Evolutionary conservation across 2,888 invertebrate genomes (phyloP), one percentile per base, ranked within the genome.

Genomic region (Flexamia atlantica): DNA sequence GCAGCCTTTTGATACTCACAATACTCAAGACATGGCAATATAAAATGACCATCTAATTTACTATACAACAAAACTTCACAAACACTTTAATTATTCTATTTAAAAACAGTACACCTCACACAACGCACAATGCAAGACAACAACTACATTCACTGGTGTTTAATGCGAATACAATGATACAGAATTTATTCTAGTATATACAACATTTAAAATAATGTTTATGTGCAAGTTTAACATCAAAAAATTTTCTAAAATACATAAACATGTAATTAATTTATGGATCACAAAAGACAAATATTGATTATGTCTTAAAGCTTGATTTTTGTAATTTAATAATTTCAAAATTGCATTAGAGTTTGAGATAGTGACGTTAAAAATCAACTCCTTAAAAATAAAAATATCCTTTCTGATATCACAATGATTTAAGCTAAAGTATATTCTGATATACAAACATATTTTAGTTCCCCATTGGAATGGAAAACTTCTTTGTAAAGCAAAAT

Each of bases 151-250:
- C 17, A 72, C 32, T 72, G 72, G 72, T 72, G 72, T 72, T 40
- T 40, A 12, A 72, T 36, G 72, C 40, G n/a, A 72, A 20, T 72
- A 72, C 25, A 23, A 72, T 25, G 7, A 40, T 72, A 72, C 72
- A 40, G 42, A 72, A 72, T 72, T 42, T 40, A 72, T 72, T 72
- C 40, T 40, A 72, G 12, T 72, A 72, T 72, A 40, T 72, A 72
- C 42, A 72, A 72, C 36, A 72, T 36, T 72, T 68, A 68, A 32
- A 72, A 20, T 14, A 36, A 40, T 23, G 40, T 3, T 32, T 72
- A 72, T 68, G 30, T 40, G 30, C 30, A 72, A 7, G 20, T 17
- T 17, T 68, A 32, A 72, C 9, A 40, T 40, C n/a, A 17, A 1
- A 40, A 72, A 72, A 17, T 14, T 28, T 23, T 53, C 3, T 30